These are phyloP conservation scores for Thunnus thynnus DNA, from an alignment of 2,113 vertebrate genomes.

Conservation along the genomic window DNA sequence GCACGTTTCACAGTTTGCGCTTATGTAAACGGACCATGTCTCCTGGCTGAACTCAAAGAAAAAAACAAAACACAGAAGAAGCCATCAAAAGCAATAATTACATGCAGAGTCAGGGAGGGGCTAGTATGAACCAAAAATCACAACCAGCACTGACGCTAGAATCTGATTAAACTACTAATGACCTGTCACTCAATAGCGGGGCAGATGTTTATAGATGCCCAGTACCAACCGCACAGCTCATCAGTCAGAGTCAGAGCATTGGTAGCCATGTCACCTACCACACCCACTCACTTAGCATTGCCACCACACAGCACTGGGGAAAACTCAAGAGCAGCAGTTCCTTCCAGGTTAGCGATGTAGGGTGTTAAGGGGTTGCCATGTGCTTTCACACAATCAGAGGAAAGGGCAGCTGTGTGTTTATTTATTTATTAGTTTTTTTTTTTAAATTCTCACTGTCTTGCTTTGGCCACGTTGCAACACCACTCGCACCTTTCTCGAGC, in stretches of 20 bases:
- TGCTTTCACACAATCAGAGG: constrained; percentile 58
- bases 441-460: constrained; percentile 64
- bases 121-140: constrained; percentile 76
- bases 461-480: constrained; percentile 35
- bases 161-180: constrained; percentile 84
- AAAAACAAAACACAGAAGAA: constrained; percentile 58
- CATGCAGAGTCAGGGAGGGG: constrained; percentile 66
- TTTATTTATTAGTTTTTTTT: constrained; percentile 52
- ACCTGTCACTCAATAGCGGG: constrained; percentile 79
- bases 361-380: constrained; percentile 54
- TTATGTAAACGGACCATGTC: constrained; percentile 31
- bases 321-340: constrained; percentile 36
- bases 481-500: constrained; percentile 52
- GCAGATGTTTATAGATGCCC: constrained; percentile 81
- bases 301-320: constrained; percentile 40
- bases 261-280: constrained; percentile 78
- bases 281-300: constrained; percentile 80
- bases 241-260: constrained; percentile 81
- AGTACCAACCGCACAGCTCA: constrained; percentile 81
- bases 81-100: constrained; percentile 73
- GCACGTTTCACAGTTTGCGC: constrained; percentile 35
- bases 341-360: constrained; percentile 57
- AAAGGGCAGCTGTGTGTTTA: constrained; percentile 54
- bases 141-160: constrained; percentile 70
- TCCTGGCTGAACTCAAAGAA: constrained; percentile 33